Conservation (phyloP, 2,888 invertebrate species). For the Creontiades dilutus region DNA sequence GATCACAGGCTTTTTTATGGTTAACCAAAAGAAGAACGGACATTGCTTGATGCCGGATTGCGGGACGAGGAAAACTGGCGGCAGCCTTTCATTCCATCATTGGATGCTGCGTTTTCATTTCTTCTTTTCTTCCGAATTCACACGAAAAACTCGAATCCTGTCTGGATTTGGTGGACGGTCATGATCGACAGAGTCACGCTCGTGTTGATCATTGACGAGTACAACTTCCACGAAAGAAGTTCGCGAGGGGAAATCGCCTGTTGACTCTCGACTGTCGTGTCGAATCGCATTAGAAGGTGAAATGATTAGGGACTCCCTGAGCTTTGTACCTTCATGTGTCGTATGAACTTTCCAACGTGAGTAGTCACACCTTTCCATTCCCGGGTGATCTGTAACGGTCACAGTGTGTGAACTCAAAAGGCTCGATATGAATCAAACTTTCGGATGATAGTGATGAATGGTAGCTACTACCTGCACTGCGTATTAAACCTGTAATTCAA, state of each 20-base stretch:
- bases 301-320: background rate
- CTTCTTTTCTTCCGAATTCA: background rate
- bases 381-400: slow-evolving; percentile 7
- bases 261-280: slow-evolving; percentile 3
- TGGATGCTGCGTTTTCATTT: background rate
- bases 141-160: too few species aligned
- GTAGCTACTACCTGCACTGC: too few species aligned
- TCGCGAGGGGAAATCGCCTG: background rate
- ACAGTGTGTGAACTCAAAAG: background rate
- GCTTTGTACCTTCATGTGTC: slow-evolving; percentile 1
- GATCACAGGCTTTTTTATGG: too few species aligned
- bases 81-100: background rate
- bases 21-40: background rate
- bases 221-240: background rate
- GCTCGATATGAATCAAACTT: background rate
- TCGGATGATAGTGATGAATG: background rate
- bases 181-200: background rate
- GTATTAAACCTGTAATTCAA: too few species aligned
- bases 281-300: slow-evolving; percentile 35
- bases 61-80: background rate
- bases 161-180: background rate
- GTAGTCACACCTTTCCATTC: background rate
- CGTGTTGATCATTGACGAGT: background rate
- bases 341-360: slow-evolving; percentile 35
- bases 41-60: background rate